Base-by-base conservation (phyloP, 2,888 invertebrate species). In the Merodon equestris region DNA sequence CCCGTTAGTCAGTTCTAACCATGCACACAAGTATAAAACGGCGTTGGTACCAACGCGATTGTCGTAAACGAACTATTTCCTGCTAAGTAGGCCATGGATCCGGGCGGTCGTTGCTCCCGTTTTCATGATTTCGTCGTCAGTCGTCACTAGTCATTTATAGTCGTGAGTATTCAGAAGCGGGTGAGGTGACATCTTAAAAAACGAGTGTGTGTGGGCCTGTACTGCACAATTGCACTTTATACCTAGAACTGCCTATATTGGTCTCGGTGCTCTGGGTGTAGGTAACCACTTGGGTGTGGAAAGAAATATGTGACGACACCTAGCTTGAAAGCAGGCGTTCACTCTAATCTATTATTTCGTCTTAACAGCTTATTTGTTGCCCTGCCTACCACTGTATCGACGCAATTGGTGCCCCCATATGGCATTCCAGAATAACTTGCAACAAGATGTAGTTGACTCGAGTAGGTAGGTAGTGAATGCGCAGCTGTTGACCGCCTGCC, bases 71-170 rank as follows among this genome's bases (percentile, higher is more conserved):
- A 77, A 76, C 81, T 82, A 83, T 83, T 83, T 83, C 83, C 82
- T 82, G 74, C 81, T 85, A 88, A 87, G 84, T 88, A 87, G 88
- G 88, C 87, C 88, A 88, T 85, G 88, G 87, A 88, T 88, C 84
- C 84, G 84, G 84, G 77, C 86, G 88, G 88, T 87, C 88, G 86
- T 86, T 88, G 88, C 87, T 87, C 88, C 71, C 75, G 56, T 77
- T 40, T 58, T 86, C 85, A 84, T 82, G 84, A 77, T 81, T 81
- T 77, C 67, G 70, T 42, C 19, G 54, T 27, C 47, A 27, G 68
- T 54, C 9, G 60, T 18, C 15, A 40, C 44, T 56, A n/a, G n/a
- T n/a, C n/a, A n/a, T n/a, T n/a, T n/a, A n/a, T n/a, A n/a, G n/a
- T n/a, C n/a, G n/a, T n/a, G n/a, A n/a, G n/a, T n/a, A n/a, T n/a